phyloP scores from a whole-genome alignment of 1,140 invertebrate genomes.

The Euura lappo region DNA sequence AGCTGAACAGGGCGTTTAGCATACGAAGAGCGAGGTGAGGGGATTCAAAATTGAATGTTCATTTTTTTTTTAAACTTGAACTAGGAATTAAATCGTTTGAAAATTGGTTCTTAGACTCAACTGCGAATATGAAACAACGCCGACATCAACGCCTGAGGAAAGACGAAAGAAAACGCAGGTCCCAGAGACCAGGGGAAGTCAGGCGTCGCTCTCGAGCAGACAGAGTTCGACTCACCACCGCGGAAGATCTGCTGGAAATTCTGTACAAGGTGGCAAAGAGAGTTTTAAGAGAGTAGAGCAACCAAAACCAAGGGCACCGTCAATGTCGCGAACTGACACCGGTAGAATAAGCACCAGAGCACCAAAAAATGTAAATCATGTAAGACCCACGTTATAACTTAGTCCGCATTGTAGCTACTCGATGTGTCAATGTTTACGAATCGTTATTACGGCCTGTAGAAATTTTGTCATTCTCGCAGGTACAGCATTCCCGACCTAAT shows the following conservation, averaged over 20 bases:
- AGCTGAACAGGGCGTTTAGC: constrained; percentile 46
- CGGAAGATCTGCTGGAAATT: constrained; percentile 30
- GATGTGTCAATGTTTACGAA: background rate
- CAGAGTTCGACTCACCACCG: constrained; percentile 38
- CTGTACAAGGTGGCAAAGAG: constrained; percentile 36
- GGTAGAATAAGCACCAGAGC: constrained; percentile 70
- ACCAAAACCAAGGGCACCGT: constrained; percentile 41
- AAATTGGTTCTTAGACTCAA: constrained; percentile 28
- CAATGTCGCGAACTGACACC: constrained; percentile 67
- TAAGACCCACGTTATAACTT: constrained; percentile 17
- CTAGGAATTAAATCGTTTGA: background rate
- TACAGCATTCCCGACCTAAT: constrained; percentile 29
- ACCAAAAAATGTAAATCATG: constrained; percentile 44
- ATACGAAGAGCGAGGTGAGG: constrained; percentile 43
- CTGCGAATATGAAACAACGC: constrained; percentile 47
- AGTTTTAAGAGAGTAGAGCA: constrained; percentile 37
- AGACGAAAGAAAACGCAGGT: constrained; percentile 38
- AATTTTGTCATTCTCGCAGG: constrained; percentile 12
- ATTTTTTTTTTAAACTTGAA: background rate
- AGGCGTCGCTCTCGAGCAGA: constrained; percentile 25
- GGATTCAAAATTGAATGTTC: constrained; percentile 9
- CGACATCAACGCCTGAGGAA: constrained; percentile 46
- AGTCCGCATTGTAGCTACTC: background rate
- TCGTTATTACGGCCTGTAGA: background rate
- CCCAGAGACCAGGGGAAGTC: constrained; percentile 34